These are phyloP conservation scores for Coreius guichenoti DNA, from an alignment of 2,797 vertebrate species.

Conservation along the genomic window DNA sequence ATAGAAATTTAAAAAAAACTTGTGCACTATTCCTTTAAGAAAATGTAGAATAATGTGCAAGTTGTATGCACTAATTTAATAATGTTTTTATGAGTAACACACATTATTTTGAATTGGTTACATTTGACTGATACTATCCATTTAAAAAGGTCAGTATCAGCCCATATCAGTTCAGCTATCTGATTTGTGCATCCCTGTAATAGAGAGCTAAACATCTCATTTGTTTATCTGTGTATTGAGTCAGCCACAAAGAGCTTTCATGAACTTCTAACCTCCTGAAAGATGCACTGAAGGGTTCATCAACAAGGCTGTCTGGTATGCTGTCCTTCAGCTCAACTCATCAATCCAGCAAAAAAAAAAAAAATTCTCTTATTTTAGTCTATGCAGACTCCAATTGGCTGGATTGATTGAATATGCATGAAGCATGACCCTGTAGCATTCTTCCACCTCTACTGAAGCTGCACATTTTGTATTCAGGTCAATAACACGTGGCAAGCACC, in stretches of 20 bases:
- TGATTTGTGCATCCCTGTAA: background rate
- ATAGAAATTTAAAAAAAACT: no score
- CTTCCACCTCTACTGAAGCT: background rate
- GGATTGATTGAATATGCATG: conserved; percentile 1
- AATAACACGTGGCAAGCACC: background rate
- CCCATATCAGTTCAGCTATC: background rate
- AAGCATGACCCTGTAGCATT: background rate
- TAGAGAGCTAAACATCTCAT: conserved; percentile 4
- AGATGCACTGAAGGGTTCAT: conserved; percentile 1
- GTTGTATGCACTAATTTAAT: background rate
- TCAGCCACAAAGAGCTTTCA: conserved; percentile 12
- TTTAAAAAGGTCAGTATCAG: conserved; percentile 3
- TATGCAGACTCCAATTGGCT: background rate
- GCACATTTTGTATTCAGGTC: background rate
- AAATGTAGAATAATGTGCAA: background rate
- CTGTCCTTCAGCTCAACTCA: conserved; percentile 13
- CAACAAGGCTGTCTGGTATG: background rate
- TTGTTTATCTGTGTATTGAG: background rate
- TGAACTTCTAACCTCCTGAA: conserved; percentile 11
- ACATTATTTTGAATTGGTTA: background rate
- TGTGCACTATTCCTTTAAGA: background rate
- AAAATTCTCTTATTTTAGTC: background rate
- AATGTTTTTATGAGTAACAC: background rate
- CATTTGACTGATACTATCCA: background rate
- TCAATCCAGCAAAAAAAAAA: background rate